phyloP scores from a whole-genome alignment of 2,113 vertebrate species.

The Bos javanicus region DNA sequence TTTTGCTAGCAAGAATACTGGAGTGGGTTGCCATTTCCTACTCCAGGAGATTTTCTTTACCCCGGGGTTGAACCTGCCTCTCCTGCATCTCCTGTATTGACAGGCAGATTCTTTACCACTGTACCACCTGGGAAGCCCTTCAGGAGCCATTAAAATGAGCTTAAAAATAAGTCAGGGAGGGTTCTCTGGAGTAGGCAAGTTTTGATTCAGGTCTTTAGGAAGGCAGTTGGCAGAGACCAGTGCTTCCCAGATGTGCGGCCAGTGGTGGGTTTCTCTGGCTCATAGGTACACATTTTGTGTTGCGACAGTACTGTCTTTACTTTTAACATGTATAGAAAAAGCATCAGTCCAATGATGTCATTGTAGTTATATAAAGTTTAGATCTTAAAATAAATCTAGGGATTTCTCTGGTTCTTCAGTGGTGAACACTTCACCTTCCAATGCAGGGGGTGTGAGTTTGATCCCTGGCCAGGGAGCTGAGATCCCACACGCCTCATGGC shows the following conservation, averaged over 20 bases:
- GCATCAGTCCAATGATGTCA: not conserved
- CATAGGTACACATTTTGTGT: not conserved
- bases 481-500: not conserved
- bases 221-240: not conserved
- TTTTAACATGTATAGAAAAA: not conserved
- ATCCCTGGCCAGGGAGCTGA: not conserved
- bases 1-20: not conserved
- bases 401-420: not conserved
- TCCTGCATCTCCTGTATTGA: not conserved
- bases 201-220: not conserved
- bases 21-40: not conserved
- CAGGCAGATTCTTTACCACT: not conserved
- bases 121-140: not conserved
- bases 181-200: not conserved
- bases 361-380: not conserved
- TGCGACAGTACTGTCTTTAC: fast-evolving
- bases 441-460: not conserved
- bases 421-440: not conserved
- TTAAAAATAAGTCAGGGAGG: not conserved
- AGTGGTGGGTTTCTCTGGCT: not conserved
- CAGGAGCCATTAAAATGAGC: not conserved
- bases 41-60: not conserved
- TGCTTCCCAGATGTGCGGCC: not conserved
- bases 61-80: not conserved
- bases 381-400: not conserved